Percentiles rank a stretch among this genome's conserved stretches.
phyloP scores from a whole-genome alignment of 2,113 vertebrate genomes.

The Taxidea taxus region DNA sequence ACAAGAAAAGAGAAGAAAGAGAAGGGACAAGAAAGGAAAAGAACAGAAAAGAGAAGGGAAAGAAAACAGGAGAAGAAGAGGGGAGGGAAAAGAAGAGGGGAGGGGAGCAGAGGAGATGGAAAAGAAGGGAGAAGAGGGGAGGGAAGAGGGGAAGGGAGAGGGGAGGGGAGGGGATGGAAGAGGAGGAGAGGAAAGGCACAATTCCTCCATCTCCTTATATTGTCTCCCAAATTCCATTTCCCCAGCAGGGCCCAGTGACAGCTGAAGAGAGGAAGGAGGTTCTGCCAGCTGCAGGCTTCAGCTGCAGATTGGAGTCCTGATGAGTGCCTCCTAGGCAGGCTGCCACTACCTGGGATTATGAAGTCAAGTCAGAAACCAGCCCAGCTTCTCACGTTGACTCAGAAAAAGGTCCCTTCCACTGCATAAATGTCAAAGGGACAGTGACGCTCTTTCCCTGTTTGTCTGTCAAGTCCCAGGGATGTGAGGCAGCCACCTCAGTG shows the following conservation, averaged over 20 bases:
- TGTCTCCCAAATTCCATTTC: not conserved
- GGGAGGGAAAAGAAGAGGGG: not conserved
- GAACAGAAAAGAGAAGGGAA: not conserved
- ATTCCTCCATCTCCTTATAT: not conserved
- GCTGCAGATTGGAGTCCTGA: not conserved
- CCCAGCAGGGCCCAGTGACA: rapidly evolving
- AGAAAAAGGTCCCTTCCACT: no score
- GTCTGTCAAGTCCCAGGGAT: not conserved
- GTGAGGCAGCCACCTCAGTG: not conserved
- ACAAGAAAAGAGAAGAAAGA: not conserved
- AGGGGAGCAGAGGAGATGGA: not conserved
- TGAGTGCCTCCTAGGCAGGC: no score
- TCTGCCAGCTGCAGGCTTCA: not conserved
- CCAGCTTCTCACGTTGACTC: not conserved
- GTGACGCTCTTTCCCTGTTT: not conserved
- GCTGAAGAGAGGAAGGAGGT: not conserved
- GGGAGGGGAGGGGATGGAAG: not conserved
- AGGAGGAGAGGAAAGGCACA: not conserved
- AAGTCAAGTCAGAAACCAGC: not conserved
- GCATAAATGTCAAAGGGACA: not conserved
- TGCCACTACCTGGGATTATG: not conserved
- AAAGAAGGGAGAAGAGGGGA: not conserved
- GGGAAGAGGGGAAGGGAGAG: no score
- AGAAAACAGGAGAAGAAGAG: no score
- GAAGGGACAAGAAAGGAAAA: not conserved